These are phyloP conservation scores for Gopherus evgoodei DNA, from an alignment of 2,113 vertebrate genomes.

Conservation along the genomic window DNA sequence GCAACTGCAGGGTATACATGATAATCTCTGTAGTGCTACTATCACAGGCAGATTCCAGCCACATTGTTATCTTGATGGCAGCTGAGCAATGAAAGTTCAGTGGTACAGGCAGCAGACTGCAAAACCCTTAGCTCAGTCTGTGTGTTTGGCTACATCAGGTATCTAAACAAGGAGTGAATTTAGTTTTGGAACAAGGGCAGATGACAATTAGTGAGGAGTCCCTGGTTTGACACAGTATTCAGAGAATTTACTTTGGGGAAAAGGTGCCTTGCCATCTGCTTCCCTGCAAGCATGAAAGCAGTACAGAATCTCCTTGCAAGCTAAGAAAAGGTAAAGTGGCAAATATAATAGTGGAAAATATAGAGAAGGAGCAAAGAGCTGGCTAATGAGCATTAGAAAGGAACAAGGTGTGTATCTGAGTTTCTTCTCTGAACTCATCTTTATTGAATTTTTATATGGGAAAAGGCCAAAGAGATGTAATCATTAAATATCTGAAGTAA, in stretches of 20 bases:
- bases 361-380: not conserved
- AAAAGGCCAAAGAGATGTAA: not conserved
- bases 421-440: slow-evolving; percentile 1
- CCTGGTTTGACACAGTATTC: slow-evolving; percentile 7
- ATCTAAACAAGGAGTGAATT: not conserved
- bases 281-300: not conserved
- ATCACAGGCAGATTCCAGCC: not conserved
- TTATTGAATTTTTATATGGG: not conserved
- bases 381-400: not conserved
- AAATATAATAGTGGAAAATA: not conserved
- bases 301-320: not conserved
- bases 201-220: not conserved
- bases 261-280: slow-evolving; percentile 1
- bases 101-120: not conserved
- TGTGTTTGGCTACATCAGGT: not conserved
- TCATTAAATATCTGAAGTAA: not conserved
- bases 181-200: not conserved
- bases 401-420: not conserved
- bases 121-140: not conserved
- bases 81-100: not conserved
- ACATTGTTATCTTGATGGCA: not conserved
- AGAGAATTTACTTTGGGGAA: not conserved
- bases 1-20: not conserved
- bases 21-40: not conserved
- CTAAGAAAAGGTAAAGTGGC: slow-evolving; percentile 3